Evolutionary conservation across 2,888 invertebrate genomes (phyloP).

Genomic region (Liopterus haemorrhoidalis): DNA sequence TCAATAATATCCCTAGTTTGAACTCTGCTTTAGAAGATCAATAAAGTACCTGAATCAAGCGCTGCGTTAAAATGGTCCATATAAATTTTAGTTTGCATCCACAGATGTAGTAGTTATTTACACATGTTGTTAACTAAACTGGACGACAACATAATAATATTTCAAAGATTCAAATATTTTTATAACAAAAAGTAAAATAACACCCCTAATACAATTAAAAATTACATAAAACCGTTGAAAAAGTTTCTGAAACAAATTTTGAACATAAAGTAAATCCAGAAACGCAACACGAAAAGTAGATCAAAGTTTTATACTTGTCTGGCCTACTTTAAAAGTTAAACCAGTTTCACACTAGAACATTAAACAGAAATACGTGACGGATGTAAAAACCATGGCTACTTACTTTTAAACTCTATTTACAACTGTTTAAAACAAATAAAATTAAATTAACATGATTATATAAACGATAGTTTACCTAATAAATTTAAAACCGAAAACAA

Average conservation of each 20-base stretch:
- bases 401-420: too few species aligned
- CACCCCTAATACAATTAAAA: neutral
- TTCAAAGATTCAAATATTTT: neutral
- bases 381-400: too few species aligned
- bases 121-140: constrained; percentile 15
- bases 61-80: constrained; percentile 23
- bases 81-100: constrained; percentile 19
- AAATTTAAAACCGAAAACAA: constrained; percentile 1
- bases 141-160: constrained; percentile 7
- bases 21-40: constrained; percentile 23
- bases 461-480: too few species aligned
- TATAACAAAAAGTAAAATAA: neutral
- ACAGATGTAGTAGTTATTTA: too few species aligned
- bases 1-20: constrained; percentile 20
- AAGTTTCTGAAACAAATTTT: constrained; percentile 1
- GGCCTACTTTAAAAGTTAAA: too few species aligned
- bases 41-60: constrained; percentile 21
- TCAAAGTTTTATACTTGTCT: constrained; percentile 23
- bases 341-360: too few species aligned
- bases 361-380: too few species aligned
- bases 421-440: too few species aligned
- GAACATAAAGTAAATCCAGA: constrained; percentile 7
- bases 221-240: neutral
- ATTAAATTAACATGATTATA: too few species aligned
- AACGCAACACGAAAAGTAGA: constrained; percentile 12